Base-by-base conservation (phyloP, 2,888 invertebrate genomes). In the Blera fallax region DNA sequence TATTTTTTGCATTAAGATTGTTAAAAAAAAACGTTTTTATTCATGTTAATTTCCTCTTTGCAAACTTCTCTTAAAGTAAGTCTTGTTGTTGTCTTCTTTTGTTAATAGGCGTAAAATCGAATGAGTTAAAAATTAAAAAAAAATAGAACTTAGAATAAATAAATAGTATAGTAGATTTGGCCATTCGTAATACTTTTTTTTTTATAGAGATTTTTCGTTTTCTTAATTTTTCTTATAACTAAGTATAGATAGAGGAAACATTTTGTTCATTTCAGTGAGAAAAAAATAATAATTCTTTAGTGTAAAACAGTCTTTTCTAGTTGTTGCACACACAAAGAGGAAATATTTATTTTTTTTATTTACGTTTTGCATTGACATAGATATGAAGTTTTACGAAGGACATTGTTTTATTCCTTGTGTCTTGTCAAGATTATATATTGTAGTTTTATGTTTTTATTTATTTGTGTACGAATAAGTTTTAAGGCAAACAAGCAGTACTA, bases 91-190 rank as follows among this genome's bases (percentile, higher is more conserved):
- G 65, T 29, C 0, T 48, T 37, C 32, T 32, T 21, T 8, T 58
- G 14, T 58, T 52, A 14, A 16, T 21, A 73, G 37, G 50, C 3
- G 10, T 54, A 48, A 58, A 58, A 50, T 10, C 48, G 32, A 67
- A 67, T 48, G 65, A 73, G 24, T 60, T 50, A 40, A 48, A 29
- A 54, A 16, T 56, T 48, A 40, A 10, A 60, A 34, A 32, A 27
- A 64, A 50, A 50, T 58, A 50, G 65, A 60, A 27, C 60, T 77
- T 77, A 81, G 76, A 81, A 72, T 85, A 85, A 85, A 85, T 85
- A 85, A 85, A 85, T 85, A 72, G 85, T 81, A 81, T 37, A 81
- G 74, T 85, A 85, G 77, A 76, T 85, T 85, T 85, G 85, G 85
- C 85, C 85, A 77, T 85, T 81, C 43, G 76, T 85, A 85, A 85